phyloP scores from a whole-genome alignment of 2,888 invertebrate species.

The Microctonus hyperodae region DNA sequence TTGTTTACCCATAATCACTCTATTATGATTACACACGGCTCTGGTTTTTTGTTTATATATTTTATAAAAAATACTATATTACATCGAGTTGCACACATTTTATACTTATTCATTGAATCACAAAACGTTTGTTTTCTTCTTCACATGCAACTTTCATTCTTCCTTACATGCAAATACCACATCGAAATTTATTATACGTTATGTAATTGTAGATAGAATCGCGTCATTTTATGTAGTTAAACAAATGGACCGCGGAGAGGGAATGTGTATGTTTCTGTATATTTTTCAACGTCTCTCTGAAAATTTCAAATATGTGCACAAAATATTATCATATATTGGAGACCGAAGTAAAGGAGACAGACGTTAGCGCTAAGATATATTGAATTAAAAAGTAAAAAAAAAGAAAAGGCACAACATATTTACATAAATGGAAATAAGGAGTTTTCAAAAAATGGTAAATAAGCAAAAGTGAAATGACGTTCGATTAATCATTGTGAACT shows the following conservation, averaged over 20 bases:
- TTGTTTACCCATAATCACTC: conserved; percentile 7
- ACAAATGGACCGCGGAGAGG: background rate
- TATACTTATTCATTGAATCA: conserved; percentile 17
- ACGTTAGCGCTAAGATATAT: background rate
- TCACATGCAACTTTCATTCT: conserved; percentile 7
- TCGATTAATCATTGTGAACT: background rate
- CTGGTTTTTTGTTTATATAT: conserved; percentile 20
- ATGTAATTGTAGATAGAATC: background rate
- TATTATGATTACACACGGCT: background rate
- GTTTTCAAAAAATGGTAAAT: background rate
- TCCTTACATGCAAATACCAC: conserved; percentile 8
- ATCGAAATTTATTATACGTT: conserved; percentile 13
- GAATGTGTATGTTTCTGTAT: background rate
- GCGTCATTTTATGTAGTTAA: background rate
- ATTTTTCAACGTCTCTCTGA: background rate
- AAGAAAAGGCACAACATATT: conserved; percentile 35
- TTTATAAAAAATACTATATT: conserved; percentile 35
- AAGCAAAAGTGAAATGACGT: background rate
- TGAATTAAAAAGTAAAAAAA: conserved; percentile 19
- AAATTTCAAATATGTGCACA: background rate
- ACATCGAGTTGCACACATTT: conserved; percentile 27
- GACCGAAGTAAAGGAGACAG: background rate
- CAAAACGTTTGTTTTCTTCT: conserved; percentile 18
- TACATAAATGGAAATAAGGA: conserved; percentile 32
- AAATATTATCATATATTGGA: background rate